phyloP scores from a whole-genome alignment of 2,888 invertebrate genomes.

The Rhagium mordax region DNA sequence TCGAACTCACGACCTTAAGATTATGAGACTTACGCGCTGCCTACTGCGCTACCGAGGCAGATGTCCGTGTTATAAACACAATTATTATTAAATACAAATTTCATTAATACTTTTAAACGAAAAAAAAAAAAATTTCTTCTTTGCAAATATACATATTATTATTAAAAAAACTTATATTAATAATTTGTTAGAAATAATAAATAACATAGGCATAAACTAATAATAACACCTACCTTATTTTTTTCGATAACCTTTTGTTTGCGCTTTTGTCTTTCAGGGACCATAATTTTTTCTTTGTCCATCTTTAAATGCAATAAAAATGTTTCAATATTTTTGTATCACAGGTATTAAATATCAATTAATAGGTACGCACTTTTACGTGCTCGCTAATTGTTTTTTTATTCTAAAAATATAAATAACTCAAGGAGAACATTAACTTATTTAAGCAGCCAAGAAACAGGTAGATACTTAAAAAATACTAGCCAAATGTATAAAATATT shows the following conservation, averaged over 20 bases:
- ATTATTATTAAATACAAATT: too few relatives aligned
- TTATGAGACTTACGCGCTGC: constrained; percentile 93
- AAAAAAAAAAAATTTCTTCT: too few relatives aligned
- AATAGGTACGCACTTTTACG: constrained; percentile 31
- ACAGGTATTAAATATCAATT: constrained; percentile 24
- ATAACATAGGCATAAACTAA: background rate
- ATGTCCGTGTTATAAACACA: too few relatives aligned
- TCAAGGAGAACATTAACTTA: constrained; percentile 35
- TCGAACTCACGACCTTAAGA: constrained; percentile 97
- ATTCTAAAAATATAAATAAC: constrained; percentile 48
- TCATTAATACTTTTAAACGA: too few relatives aligned
- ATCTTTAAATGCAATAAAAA: constrained; percentile 35
- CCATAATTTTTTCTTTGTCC: constrained; percentile 50
- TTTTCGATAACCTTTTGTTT: constrained; percentile 53
- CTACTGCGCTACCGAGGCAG: constrained; percentile 89
- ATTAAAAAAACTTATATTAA: background rate
- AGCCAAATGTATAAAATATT: constrained; percentile 8
- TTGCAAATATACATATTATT: background rate
- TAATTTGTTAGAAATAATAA: constrained; percentile 5
- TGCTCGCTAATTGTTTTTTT: constrained; percentile 30
- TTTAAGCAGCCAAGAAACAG: constrained; percentile 20
- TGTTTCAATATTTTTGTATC: constrained; percentile 4
- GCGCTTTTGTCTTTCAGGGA: constrained; percentile 53
- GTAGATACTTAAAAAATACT: constrained; percentile 23
- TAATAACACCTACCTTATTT: constrained; percentile 50